These are phyloP conservation scores for Macrocentrus cingulum DNA, from an alignment of 1,140 invertebrate genomes.

Conservation along the genomic window DNA sequence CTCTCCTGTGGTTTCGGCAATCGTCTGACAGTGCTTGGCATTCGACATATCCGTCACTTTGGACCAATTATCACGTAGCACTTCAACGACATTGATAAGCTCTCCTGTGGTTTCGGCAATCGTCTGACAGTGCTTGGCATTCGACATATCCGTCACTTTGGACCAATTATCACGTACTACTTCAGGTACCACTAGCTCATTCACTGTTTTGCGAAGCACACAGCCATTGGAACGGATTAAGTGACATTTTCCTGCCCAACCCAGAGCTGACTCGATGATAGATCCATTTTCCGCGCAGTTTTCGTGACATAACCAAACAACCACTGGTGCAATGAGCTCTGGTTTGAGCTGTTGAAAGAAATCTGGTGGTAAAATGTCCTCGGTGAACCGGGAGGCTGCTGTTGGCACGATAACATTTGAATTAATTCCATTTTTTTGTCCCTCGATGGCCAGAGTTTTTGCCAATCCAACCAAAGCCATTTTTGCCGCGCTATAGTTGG, in stretches of 20 bases:
- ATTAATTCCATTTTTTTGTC: conserved; percentile 85
- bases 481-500: conserved; percentile 95
- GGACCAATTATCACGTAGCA: conserved; percentile 82
- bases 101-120: conserved; percentile 68
- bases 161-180: conserved; percentile 83
- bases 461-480: conserved; percentile 87
- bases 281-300: conserved; percentile 81
- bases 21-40: conserved; percentile 64
- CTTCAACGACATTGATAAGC: conserved; percentile 71
- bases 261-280: conserved; percentile 91
- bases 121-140: conserved; percentile 64
- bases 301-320: conserved; percentile 91
- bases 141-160: conserved; percentile 80
- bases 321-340: conserved; percentile 91
- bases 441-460: conserved; percentile 93
- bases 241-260: conserved; percentile 85
- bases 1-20: conserved; percentile 67
- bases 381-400: conserved; percentile 90
- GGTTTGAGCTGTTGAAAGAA: conserved; percentile 84
- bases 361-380: conserved; percentile 90
- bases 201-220: conserved; percentile 56
- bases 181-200: conserved; percentile 70
- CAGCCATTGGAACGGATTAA: conserved; percentile 45
- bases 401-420: conserved; percentile 95
- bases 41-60: conserved; percentile 82